Evolutionary conservation across 2,888 invertebrate genomes (phyloP).

Genomic region (Microplitis manilae): DNA sequence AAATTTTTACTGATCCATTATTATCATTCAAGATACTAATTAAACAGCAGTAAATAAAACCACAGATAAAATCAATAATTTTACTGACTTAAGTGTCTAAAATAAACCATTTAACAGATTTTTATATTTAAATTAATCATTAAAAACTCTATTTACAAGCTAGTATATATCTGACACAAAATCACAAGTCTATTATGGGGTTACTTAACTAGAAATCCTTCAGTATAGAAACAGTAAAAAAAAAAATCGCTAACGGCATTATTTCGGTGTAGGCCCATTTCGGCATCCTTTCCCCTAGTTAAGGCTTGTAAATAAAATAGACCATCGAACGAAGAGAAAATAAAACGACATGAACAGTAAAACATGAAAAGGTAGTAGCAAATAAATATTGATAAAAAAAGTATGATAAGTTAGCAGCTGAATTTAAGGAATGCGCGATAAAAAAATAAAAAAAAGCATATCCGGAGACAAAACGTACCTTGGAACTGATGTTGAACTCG

Average conservation of each 20-base stretch:
- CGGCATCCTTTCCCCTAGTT: not conserved
- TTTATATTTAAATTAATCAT: too few species aligned
- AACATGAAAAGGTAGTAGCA: not conserved
- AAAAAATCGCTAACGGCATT: not conserved
- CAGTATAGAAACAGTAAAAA: not conserved
- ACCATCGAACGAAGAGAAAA: not conserved
- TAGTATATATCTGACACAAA: too few species aligned
- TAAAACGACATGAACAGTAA: not conserved
- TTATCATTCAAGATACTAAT: too few species aligned
- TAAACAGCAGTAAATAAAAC: too few species aligned
- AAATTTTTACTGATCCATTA: too few species aligned
- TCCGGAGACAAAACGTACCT: conserved; percentile 54
- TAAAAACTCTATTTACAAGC: too few species aligned
- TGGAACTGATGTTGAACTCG: conserved; percentile 62
- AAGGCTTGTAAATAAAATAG: not conserved
- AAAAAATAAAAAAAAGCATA: conserved; percentile 50
- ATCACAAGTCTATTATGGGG: not conserved
- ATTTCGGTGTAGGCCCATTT: not conserved
- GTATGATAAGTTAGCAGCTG: conserved; percentile 17
- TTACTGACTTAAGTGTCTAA: too few species aligned
- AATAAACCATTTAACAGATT: too few species aligned
- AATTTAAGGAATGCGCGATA: conserved; percentile 4
- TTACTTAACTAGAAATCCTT: conserved; percentile 12
- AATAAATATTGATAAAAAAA: conserved; percentile 23
- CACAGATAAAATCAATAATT: too few species aligned